Evolutionary conservation across 2,797 vertebrate species (phyloP).

Genomic region (Emys orbicularis): DNA sequence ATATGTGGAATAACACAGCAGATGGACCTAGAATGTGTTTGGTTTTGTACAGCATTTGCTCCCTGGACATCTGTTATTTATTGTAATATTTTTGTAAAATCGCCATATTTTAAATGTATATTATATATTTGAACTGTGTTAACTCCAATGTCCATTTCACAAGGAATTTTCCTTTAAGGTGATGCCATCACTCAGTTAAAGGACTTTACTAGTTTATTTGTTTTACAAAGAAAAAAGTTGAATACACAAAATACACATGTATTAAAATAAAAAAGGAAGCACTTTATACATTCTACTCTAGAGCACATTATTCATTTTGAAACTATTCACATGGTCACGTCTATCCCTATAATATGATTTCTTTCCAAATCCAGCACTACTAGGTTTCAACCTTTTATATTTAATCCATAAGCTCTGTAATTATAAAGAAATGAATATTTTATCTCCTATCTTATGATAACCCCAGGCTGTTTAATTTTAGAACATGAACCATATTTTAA

Average conservation of each 20-base stretch:
- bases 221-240: not conserved
- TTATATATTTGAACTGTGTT: not conserved
- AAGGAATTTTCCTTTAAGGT: not conserved
- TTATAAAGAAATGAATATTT: constrained; percentile 82
- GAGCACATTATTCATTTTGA: not conserved
- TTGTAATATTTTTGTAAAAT: not conserved
- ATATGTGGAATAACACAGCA: constrained; percentile 5
- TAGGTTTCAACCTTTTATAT: constrained; percentile 56
- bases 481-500: constrained; percentile 70
- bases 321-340: not conserved
- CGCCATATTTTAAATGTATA: not conserved
- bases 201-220: not conserved
- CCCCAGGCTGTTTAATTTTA: constrained; percentile 77
- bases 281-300: not conserved
- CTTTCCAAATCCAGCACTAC: constrained; percentile 35
- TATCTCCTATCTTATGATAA: constrained; percentile 77
- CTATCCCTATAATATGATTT: not conserved
- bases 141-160: not conserved
- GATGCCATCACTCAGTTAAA: not conserved
- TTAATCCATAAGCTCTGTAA: constrained; percentile 72
- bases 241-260: not conserved
- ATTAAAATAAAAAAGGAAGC: not conserved
- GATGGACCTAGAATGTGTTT: not conserved
- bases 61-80: not conserved
- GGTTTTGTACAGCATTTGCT: not conserved